Percentiles rank a stretch among this genome's conserved stretches.
phyloP scores from a whole-genome alignment of 1,140 invertebrate species.

The Drosophila littoralis region DNA sequence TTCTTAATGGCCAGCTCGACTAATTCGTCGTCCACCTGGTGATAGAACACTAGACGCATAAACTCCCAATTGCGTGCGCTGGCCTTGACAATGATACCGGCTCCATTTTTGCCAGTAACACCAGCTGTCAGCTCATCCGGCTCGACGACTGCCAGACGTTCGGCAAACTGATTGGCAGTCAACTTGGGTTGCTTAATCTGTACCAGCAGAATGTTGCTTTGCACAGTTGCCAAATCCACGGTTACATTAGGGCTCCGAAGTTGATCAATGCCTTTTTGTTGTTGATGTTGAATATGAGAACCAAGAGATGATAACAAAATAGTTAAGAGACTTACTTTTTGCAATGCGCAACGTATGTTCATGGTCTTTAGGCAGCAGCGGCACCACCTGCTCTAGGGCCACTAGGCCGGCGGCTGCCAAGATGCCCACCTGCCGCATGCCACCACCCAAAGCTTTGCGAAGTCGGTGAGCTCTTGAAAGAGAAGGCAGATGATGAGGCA shows the following conservation, averaged over 20 bases:
- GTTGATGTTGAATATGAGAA: slow-evolving; percentile 2
- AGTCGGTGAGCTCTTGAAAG: slow-evolving; percentile 85
- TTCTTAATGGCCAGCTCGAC: slow-evolving; percentile 88
- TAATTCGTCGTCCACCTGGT: slow-evolving; percentile 88
- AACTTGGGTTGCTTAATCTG: slow-evolving; percentile 85
- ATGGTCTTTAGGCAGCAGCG: slow-evolving; percentile 91
- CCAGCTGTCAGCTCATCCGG: slow-evolving; percentile 86
- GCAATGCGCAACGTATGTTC: slow-evolving; percentile 88
- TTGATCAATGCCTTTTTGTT: slow-evolving; percentile 86
- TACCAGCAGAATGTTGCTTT: slow-evolving; percentile 93
- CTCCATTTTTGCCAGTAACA: slow-evolving; percentile 83
- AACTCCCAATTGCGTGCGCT: slow-evolving; percentile 85
- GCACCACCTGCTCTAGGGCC: slow-evolving; percentile 90
- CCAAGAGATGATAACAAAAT: slow-evolving; percentile 31
- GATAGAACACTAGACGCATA: slow-evolving; percentile 88
- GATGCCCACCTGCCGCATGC: slow-evolving; percentile 95
- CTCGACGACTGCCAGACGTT: slow-evolving; percentile 86
- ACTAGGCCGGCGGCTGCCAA: slow-evolving; percentile 94
- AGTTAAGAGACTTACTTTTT: slow-evolving; percentile 85
- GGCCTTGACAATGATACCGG: slow-evolving; percentile 86
- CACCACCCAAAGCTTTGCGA: slow-evolving; percentile 95
- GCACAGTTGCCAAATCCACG: slow-evolving; percentile 88
- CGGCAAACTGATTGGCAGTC: slow-evolving; percentile 86
- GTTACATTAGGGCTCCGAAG: slow-evolving; percentile 86
- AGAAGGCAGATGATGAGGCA: background rate